Evolutionary conservation across 2,113 vertebrate genomes (phyloP).

Genomic region (Myocastor coypus): DNA sequence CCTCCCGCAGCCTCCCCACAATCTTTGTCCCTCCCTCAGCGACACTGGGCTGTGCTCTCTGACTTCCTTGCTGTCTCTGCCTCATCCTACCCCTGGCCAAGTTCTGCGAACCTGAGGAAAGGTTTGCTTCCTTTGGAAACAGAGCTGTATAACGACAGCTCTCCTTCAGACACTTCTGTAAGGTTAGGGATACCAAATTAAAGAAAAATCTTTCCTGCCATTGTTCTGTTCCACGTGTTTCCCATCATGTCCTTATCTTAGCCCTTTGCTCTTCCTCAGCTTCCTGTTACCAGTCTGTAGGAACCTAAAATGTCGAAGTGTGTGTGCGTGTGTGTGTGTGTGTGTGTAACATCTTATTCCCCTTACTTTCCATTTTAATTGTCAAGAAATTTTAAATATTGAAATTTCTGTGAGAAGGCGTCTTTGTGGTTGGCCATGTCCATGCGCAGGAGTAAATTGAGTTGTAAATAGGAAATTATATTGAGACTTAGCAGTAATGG

Average conservation of each 20-base stretch:
- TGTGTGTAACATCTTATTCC: not conserved
- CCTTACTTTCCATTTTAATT: constrained; percentile 61
- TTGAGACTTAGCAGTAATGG: constrained; percentile 63
- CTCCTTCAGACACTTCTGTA: not conserved
- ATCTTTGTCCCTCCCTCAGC: not conserved
- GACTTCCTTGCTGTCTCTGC: not conserved
- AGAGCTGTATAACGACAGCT: not conserved
- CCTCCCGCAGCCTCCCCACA: not conserved
- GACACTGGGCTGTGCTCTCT: not conserved
- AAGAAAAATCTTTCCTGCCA: not conserved
- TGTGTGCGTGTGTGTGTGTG: not conserved
- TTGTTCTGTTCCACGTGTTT: not conserved
- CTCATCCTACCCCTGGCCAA: not conserved
- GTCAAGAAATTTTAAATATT: constrained; percentile 49
- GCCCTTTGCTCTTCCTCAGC: not conserved
- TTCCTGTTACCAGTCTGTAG: not conserved
- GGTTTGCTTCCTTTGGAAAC: not conserved
- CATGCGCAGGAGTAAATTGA: constrained; percentile 71
- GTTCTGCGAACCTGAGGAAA: not conserved
- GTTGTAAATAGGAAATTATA: constrained; percentile 79
- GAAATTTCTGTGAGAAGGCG: not conserved
- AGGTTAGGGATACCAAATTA: not conserved
- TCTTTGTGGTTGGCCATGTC: constrained; percentile 43
- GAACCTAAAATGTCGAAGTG: constrained; percentile 18
- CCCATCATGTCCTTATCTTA: not conserved